phyloP scores from a whole-genome alignment of 2,797 vertebrate genomes.

The Pteropus rufus region DNA sequence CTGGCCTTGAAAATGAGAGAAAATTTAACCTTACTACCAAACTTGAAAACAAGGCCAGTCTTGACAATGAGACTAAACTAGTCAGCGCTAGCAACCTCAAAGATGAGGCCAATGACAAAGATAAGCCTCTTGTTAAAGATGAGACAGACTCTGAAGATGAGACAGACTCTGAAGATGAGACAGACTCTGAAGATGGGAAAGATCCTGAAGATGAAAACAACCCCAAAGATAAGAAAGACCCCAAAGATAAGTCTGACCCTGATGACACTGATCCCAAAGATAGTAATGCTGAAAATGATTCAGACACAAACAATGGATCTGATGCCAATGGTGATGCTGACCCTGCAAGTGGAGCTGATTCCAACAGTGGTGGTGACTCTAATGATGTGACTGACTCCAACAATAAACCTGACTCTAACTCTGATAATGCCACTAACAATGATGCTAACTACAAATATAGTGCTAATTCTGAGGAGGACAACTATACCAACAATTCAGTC shows the following conservation, averaged over 20 bases:
- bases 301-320: constrained; percentile 1
- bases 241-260: constrained; percentile 56
- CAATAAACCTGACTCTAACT: not conserved
- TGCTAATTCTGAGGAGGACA: not conserved
- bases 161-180: constrained; percentile 37
- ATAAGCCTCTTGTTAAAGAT: constrained; percentile 15
- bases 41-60: not conserved
- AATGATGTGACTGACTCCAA: constrained; percentile 7
- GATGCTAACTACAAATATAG: constrained; percentile 7
- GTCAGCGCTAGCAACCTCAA: not conserved
- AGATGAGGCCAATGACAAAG: not conserved
- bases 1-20: not conserved
- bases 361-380: constrained; percentile 3
- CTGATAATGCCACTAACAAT: not conserved
- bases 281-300: constrained; percentile 16
- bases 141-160: constrained; percentile 43
- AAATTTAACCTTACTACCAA: not conserved
- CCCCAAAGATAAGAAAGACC: constrained; percentile 53
- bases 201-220: constrained; percentile 45
- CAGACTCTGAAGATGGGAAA: constrained; percentile 24
- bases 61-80: not conserved
- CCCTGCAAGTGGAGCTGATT: constrained; percentile 1
- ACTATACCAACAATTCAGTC: not conserved
- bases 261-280: constrained; percentile 47
- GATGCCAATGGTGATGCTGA: not conserved